Evolutionary conservation across 2,113 vertebrate genomes (phyloP), one percentile per base, ranked within the genome.

Genomic region (Origma solitaria): DNA sequence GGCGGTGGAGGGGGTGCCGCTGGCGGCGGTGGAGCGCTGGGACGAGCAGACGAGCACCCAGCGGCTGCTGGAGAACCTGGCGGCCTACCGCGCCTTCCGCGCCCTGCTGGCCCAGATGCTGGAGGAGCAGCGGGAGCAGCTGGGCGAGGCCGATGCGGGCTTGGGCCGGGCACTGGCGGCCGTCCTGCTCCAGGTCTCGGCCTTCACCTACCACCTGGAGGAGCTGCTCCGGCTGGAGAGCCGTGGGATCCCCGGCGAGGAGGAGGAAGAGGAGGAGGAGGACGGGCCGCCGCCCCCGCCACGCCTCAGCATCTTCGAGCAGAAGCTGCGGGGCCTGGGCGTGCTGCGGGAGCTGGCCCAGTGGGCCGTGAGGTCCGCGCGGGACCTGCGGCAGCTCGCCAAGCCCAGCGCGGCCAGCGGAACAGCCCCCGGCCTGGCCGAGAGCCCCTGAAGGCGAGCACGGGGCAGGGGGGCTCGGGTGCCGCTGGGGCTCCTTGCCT

Each of bases 301-400:
- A 11, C 76, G 23, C 11, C 95, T 87, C 7, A 25, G 94, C 65
- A 96, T 97, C 58, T 98, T 98, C 0, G 97, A 97, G 90, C 97
- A 96, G 91, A 98, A 98, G 95, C 73, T 98, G 37, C 95, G 97
- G 91, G 98, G 98, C 51, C 83, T 98, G 33, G 97, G 98, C 5
- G 98, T 98, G 92, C 95, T 98, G 50, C 97, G 90, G 45, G 98
- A 98, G 92, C 97, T 98, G 89, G 97, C 96, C 15, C 97, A 97
- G 38, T 98, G 98, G 98, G 96, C 97, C 0, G 73, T 98, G 62
- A 96, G 98, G 84, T 98, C 98, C 0, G 64, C 94, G 6, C 95
- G 92, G 54, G 98, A 98, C 82, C 96, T 98, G 71, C 96, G 93
- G 57, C 93, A 98, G 77, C 82, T 98, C 9, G 56, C 97, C 82